Base-by-base conservation (phyloP, 2,888 invertebrate species). In the Lycia hirtaria region DNA sequence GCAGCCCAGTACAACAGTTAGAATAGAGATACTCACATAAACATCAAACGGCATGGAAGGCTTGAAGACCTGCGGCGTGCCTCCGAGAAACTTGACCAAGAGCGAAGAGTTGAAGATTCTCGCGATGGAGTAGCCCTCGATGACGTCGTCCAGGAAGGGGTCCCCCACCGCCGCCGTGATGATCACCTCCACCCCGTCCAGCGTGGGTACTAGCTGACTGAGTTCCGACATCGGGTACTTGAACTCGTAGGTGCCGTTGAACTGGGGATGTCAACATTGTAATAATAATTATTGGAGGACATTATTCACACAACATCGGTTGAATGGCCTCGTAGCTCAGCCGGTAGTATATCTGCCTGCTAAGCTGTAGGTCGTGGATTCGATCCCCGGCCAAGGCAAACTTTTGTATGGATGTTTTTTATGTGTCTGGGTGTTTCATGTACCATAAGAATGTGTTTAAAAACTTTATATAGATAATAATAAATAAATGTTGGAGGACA, bases 41-140 rank as follows among this genome's bases (percentile, higher is more conserved):
- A 95, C 93, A 62, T 95, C 95, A 73, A 98, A 96, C 0, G 98
- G 97, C 96, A 98, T 98, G 6, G 97, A 94, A 0, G 99, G 98
- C 83, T 98, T 99, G 88, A 98, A 98, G 12, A 99, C 96, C 85
- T 98, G 97, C 5, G 98, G 97, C 0, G 96, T 94, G 26, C 97
- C 97, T 0, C 98, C 99, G 1, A 98, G 92, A 85, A 98, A 97
- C 30, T 94, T 93, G 0, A 98, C 93, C 50, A 95, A 94, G 5
- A 98, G 93, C 5, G 96, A 96, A 0, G 98, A 97, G 87, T 98
- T 97, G 80, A 95, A 98, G 45, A 99, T 95, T 67, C 98, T 70
- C 0, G 98, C 96, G 57, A 96, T 95, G 10, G 98, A 96, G 90
- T 95, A 97, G 0, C 98, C 99, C 63, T 96, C 95, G 40, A 97